Base-by-base conservation (phyloP, 2,797 vertebrate species). In the Danio jaintianensis region DNA sequence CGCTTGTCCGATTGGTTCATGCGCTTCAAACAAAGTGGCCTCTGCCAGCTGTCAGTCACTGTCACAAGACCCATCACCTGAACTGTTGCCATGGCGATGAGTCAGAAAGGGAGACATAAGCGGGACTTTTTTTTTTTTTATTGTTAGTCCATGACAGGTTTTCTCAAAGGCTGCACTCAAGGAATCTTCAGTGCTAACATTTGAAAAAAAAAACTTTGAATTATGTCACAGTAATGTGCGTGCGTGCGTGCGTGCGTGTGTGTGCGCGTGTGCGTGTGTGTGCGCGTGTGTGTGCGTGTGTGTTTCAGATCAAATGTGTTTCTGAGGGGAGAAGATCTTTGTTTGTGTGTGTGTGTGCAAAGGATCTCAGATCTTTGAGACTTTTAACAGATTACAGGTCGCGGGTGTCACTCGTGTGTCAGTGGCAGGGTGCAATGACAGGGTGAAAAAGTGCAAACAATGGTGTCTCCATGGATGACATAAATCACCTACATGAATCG, bases 381-480 rank as follows among this genome's bases (percentile, higher is more conserved):
- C 75, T 80, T 88, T 85, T 91, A 91, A 91, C 91, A 91, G 89
- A 92, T 94, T 92, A 91, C 92, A 89, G 92, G 89, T 92, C 91
- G 88, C 79, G 89, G 81, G 86, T 87, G 91, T 89, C 82, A 79
- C 38, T 9, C 40, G 15, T 16, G 64, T 59, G 40, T 56, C 52
- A 80, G 69, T 52, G 50, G 47, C 38, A 48, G 68, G 40, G 75
- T 52, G 20, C 38, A n/a, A 22, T 50, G 66, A 82, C 52, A 61
- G 67, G 72, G 67, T 50, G 43, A 53, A 66, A 72, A 68, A 63
- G 63, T 80, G 75, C 47, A 40, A 81, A 50, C 43, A 20, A 43
- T 52, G 64, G 53, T 66, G 63, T 72, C 82, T 82, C 55, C 75
- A 61, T 67, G 18, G 63, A 81, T 82, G 53, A 69, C 73, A 85